Evolutionary conservation across 2,888 invertebrate genomes (phyloP), one percentile per base, ranked within the genome.

Genomic region (Darwinula stevensoni): DNA sequence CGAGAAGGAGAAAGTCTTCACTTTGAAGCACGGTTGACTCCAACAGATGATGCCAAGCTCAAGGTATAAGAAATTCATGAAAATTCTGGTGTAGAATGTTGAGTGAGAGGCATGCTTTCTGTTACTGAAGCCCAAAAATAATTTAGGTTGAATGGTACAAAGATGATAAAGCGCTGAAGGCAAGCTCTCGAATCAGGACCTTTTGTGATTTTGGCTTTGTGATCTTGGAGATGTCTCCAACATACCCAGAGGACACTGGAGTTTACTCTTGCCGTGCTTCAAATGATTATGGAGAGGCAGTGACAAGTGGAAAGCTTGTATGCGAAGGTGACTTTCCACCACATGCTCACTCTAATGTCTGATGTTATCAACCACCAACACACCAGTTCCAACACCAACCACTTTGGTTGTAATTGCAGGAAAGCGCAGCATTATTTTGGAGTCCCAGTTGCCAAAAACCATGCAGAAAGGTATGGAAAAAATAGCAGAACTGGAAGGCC

Each of bases 121-220:
- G n/a, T n/a, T n/a, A n/a, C n/a, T n/a, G n/a, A n/a, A n/a, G n/a
- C n/a, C n/a, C n/a, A n/a, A n/a, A n/a, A n/a, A n/a, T n/a, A n/a
- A n/a, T n/a, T n/a, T n/a, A 64, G 64, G 71, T 82, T 38, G 82
- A 84, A 57, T 84, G 84, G 84, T 82, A 70, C 58, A 78, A 75
- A 72, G 82, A 84, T 48, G 78, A 80, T 37, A 76, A 78, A 52
- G 70, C 78, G 31, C 54, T 78, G 35, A 69, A 67, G 52, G 70
- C 75, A 29, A 84, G 86, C 35, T 78, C 84, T 6, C 63, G 86
- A 41, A 84, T 86, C 60, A 73, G 88, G 40, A 86, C 88, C 17
- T 82, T 86, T 66, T 78, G 84, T 47, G 91, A 94, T 56, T 91
- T 94, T 52, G 91, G 94, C 35, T 88, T 86, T 48, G 88, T 86